Base-by-base conservation (phyloP, 2,797 vertebrate species). In the Paguma larvata region DNA sequence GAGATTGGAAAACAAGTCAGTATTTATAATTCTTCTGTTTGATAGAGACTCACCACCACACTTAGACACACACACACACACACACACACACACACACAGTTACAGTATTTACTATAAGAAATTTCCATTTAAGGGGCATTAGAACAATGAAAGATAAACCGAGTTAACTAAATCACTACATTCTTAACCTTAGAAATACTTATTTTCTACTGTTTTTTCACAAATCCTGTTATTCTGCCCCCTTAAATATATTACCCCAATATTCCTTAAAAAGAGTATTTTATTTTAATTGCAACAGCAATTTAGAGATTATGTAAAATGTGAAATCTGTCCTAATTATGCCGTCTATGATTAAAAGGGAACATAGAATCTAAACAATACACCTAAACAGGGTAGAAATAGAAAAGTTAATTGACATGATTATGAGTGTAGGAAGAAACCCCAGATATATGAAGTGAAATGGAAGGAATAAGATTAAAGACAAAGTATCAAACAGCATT, bases 231-330 rank as follows among this genome's bases (percentile, higher is more conserved):
- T 92, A 83, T 78, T 27, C 5, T 85, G 30, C 0, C 46, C 19
- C 23, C 11, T 96, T 85, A 91, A 91, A 53, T 90, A 73, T 34
- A 87, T 85, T 92, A 78, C 7, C 18, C 4, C 13, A 73, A 65
- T 2, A 25, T 53, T 85, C 19, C 32, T 93, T 89, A 48, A n/a
- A 70, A 85, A 96, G 1, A 70, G 0, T 48, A 67, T 41, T 92
- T 87, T 34, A 78, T 89, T 89, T 97, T 93, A 96, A 89, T 96
- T 97, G 77, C 34, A 92, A 14, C 30, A 93, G 59, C 16, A 92
- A 88, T 88, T 87, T 88, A 97, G 85, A 92, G 72, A 92, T 94
- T 94, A 85, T 73, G 5, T 73, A 95, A 93, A 92, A 94, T 89
- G 44, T 85, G 53, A 95, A 96, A 97, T 92, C 3, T 88, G 12